Evolutionary conservation across 2,797 vertebrate species (phyloP).

Genomic region (Pseudochirops corinnae): DNA sequence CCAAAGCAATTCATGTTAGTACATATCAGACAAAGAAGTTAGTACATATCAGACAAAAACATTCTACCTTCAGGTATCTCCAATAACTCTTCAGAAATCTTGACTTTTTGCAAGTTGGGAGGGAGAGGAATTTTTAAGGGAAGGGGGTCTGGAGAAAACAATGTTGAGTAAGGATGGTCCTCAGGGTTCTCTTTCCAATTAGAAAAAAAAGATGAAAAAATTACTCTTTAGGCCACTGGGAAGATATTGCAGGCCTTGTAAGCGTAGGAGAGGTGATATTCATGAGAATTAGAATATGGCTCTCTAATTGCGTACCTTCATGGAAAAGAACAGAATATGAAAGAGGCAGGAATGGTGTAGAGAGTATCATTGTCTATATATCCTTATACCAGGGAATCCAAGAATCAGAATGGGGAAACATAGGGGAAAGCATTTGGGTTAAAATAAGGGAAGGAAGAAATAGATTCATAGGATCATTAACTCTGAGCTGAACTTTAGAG

Average conservation of each 20-base stretch:
- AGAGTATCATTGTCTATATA: not conserved
- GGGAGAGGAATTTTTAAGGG: not conserved
- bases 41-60: not conserved
- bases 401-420: not conserved
- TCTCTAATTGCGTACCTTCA: not conserved
- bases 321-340: not conserved
- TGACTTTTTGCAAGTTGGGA: not conserved
- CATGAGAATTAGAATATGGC: not conserved
- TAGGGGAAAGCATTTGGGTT: not conserved
- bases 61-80: not conserved
- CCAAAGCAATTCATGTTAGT: not conserved
- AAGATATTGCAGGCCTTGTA: not conserved
- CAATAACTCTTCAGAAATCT: not conserved
- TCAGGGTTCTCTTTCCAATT: not conserved
- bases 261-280: not conserved
- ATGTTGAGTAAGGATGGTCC: not conserved
- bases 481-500: not conserved
- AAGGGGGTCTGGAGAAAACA: not conserved
- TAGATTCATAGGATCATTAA: not conserved
- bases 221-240: not conserved
- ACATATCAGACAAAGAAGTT: not conserved
- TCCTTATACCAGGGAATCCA: not conserved
- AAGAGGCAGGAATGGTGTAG: not conserved
- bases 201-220: not conserved
- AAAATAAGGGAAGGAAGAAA: not conserved